Base-by-base conservation (phyloP, 2,888 invertebrate genomes). In the Andrena trimmerana region DNA sequence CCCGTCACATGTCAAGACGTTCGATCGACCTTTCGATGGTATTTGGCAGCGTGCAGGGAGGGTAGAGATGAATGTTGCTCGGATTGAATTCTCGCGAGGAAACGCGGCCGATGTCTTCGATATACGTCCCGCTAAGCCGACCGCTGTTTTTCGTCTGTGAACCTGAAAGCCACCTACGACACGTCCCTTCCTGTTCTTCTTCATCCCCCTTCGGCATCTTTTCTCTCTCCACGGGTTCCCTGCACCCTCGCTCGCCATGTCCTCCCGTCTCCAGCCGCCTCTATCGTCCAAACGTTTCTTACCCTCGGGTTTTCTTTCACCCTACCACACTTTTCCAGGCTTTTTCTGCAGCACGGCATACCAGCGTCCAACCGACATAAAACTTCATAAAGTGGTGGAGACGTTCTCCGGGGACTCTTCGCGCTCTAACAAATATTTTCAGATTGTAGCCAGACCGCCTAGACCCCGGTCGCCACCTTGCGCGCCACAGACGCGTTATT, bases 331-430 rank as follows among this genome's bases (percentile, higher is more conserved):
- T 29, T 16, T 42, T 48, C 48, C 54, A 20, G 50, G 24, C 31
- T 42, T 72, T 63, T 54, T 65, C 52, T 52, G 31, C 62, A 10
- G 60, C 60, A 27, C 24, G 72, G 72, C 80, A 75, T 63, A 70
- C 80, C 62, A 52, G 68, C 80, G 66, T 70, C 78, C 86, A 71
- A 80, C 72, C 85, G 68, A 87, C 89, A 87, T 89, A 89, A 87
- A 89, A 89, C 89, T 89, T 89, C 84, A 87, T 90, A 89, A 89
- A 87, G 89, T 81, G 79, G 75, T 75, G 4, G 57, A 84, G 84
- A 78, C 79, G 66, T 75, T 86, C 86, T 76, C 81, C 27, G 72
- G 86, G 81, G 81, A 79, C 83, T 86, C 77, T 83, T 85, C 77
- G 80, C 81, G 80, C 54, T 77, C 65, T 72, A 86, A 89, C 83